Percentiles rank a stretch among this genome's conserved stretches.
Evolutionary conservation across 1,140 invertebrate species (phyloP).

Genomic region (Drosophila busckii): DNA sequence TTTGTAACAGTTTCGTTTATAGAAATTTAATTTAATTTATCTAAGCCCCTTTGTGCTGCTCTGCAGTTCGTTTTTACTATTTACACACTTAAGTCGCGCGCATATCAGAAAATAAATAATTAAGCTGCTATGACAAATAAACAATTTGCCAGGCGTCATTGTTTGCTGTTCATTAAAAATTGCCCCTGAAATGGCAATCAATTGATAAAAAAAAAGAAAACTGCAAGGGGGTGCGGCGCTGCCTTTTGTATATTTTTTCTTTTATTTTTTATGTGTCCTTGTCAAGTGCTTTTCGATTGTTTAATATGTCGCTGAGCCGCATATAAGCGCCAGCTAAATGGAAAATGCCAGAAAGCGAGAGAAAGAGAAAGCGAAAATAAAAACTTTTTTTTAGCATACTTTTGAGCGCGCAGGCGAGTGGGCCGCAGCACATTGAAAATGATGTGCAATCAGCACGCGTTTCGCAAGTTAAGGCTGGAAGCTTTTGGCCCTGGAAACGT

Average conservation of each 20-base stretch:
- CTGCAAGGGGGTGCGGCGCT: too few relatives aligned
- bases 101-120: too few relatives aligned
- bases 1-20: too few relatives aligned
- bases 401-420: constrained; percentile 13
- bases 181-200: constrained; percentile 68
- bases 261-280: constrained; percentile 23
- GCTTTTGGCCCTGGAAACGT: constrained; percentile 58
- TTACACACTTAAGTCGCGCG: too few relatives aligned
- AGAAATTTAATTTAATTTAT: too few relatives aligned
- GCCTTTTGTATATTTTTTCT: background rate
- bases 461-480: constrained; percentile 5
- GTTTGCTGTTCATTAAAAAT: constrained; percentile 72
- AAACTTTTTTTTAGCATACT: constrained; percentile 26
- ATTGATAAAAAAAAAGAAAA: too few relatives aligned
- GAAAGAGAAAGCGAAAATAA: constrained; percentile 31
- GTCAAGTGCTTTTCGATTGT: constrained; percentile 70
- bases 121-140: too few relatives aligned
- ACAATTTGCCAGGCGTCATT: too few relatives aligned
- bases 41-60: too few relatives aligned
- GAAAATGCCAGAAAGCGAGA: too few relatives aligned
- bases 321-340: constrained; percentile 58
- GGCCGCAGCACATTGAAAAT: constrained; percentile 51
- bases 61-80: too few relatives aligned
- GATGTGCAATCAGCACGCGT: constrained; percentile 57
- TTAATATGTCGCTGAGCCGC: constrained; percentile 68